phyloP scores from a whole-genome alignment of 1,140 invertebrate genomes.

The Aphelenchoides besseyi region DNA sequence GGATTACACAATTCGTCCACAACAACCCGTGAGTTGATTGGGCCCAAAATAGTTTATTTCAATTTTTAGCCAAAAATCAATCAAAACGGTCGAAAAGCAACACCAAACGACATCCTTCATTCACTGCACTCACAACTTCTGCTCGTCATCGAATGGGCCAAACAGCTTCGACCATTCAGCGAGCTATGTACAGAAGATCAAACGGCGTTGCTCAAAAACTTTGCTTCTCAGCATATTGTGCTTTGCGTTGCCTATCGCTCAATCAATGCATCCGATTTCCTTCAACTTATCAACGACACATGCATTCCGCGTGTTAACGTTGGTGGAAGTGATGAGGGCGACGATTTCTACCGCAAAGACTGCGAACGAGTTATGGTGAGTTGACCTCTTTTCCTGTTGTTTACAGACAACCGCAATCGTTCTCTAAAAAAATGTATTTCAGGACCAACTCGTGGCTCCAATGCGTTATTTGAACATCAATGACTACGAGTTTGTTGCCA shows the following conservation, averaged over 20 bases:
- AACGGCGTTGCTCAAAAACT: constrained; percentile 59
- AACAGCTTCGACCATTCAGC: constrained; percentile 55
- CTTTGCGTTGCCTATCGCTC: constrained; percentile 61
- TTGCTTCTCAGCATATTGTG: constrained; percentile 60
- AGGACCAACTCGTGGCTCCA: constrained; percentile 59
- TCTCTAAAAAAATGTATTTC: too few relatives aligned
- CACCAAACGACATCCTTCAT: constrained; percentile 59
- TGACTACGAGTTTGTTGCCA: constrained; percentile 58
- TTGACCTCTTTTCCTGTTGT: too few relatives aligned
- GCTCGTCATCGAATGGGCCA: constrained; percentile 62
- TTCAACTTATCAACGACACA: constrained; percentile 57
- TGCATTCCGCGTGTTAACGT: constrained; percentile 49
- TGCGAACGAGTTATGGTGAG: constrained; percentile 61
- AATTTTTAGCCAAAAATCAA: background rate
- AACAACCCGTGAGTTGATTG: constrained; percentile 37
- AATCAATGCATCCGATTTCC: constrained; percentile 45
- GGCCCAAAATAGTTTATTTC: background rate
- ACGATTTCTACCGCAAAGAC: constrained; percentile 54
- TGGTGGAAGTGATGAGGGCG: constrained; percentile 22
- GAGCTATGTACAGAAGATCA: constrained; percentile 58
- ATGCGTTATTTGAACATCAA: constrained; percentile 61
- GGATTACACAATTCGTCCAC: constrained; percentile 50
- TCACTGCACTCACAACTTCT: constrained; percentile 58
- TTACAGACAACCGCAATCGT: too few relatives aligned
- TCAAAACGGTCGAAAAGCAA: constrained; percentile 49